Conservation (phyloP, 2,797 vertebrate genomes). For the Calcarius lapponicus region DNA sequence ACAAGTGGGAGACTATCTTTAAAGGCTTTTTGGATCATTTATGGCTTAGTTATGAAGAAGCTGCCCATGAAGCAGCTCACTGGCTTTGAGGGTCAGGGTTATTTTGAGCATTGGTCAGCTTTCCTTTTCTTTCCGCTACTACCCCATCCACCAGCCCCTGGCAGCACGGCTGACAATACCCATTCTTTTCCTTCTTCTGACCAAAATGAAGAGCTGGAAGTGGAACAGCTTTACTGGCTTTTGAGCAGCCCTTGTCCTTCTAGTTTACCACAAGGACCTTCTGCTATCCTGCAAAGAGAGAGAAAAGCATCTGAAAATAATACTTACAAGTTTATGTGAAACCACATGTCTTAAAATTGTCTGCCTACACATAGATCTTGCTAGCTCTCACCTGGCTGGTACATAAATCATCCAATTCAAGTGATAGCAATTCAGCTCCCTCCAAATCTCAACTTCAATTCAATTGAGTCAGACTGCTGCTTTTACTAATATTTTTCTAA, state of each 20-base stretch:
- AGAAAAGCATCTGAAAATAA: background rate
- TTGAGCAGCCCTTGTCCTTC: background rate
- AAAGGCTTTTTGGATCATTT: conserved; percentile 50
- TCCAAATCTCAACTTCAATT: background rate
- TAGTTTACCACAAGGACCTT: background rate
- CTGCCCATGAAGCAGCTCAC: background rate
- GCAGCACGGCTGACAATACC: accelerated
- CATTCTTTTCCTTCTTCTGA: background rate
- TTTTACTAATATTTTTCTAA: background rate
- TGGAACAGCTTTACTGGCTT: background rate
- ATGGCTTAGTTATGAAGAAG: conserved; percentile 44
- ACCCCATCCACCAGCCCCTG: background rate
- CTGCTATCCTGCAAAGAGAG: background rate
- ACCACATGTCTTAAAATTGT: background rate
- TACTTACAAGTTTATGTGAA: background rate
- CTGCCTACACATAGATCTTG: background rate
- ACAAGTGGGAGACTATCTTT: conserved; percentile 52
- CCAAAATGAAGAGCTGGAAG: background rate
- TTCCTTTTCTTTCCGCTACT: background rate
- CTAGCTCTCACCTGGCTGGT: background rate
- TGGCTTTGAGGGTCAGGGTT: background rate
- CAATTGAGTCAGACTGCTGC: background rate
- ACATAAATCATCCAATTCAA: background rate
- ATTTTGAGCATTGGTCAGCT: background rate
- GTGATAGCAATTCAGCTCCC: background rate